Conservation (phyloP, 2,888 invertebrate genomes). For the Agriopis aurantiaria region DNA sequence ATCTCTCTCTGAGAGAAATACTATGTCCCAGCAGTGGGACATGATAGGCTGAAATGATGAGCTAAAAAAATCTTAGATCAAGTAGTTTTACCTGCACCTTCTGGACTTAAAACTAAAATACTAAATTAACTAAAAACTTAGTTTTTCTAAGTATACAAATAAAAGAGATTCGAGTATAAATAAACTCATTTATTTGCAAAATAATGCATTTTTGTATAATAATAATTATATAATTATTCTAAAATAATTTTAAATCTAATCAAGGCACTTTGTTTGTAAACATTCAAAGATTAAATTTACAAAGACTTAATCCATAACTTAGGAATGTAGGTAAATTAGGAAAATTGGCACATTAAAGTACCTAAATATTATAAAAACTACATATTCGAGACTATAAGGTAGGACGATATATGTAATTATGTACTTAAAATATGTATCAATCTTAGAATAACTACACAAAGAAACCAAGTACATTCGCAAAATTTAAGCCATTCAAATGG, state of each 20-base stretch:
- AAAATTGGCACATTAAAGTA: slow-evolving; percentile 23
- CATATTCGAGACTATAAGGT: slow-evolving; percentile 7
- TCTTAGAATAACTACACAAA: too few relatives aligned
- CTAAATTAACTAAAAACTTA: too few relatives aligned
- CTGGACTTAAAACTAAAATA: too few relatives aligned
- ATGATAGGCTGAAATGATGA: too few relatives aligned
- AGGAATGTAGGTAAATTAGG: slow-evolving; percentile 33
- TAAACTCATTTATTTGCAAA: slow-evolving; percentile 29
- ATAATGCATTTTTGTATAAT: slow-evolving; percentile 27
- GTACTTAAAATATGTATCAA: too few relatives aligned
- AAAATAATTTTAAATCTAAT: slow-evolving; percentile 15
- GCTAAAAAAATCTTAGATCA: too few relatives aligned
- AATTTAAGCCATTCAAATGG: too few relatives aligned
- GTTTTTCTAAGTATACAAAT: not conserved
- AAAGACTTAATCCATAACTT: slow-evolving; percentile 29
- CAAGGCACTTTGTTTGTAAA: slow-evolving; percentile 31
- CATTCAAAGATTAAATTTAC: slow-evolving; percentile 17
- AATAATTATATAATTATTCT: slow-evolving; percentile 24
- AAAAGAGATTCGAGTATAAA: slow-evolving; percentile 12
- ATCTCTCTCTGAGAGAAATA: too few relatives aligned
- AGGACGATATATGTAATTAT: not conserved
- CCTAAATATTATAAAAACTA: slow-evolving; percentile 4
- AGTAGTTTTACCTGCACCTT: too few relatives aligned
- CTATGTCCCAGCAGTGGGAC: too few relatives aligned
- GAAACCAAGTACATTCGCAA: too few relatives aligned